Evolutionary conservation across 1,140 invertebrate species (phyloP).

Genomic region (Pentalonia nigronervosa): DNA sequence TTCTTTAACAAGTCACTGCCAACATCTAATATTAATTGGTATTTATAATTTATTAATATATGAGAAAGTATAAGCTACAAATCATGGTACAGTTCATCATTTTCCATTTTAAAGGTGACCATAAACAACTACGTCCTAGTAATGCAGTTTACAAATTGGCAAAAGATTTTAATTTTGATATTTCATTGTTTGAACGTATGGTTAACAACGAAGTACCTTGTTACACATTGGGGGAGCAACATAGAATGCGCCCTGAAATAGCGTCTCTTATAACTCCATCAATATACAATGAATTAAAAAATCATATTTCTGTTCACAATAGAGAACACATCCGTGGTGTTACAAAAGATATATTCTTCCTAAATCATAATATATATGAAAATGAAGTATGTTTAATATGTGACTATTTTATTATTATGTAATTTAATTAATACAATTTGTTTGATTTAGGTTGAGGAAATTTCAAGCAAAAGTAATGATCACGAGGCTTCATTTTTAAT

Average conservation of each 20-base stretch:
- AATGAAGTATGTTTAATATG: conserved; percentile 10
- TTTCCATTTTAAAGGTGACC: conserved; percentile 70
- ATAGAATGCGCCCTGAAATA: conserved; percentile 75
- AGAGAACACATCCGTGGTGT: conserved; percentile 68
- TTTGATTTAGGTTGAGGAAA: conserved; percentile 65
- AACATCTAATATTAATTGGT: conserved; percentile 88
- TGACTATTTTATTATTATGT: background rate
- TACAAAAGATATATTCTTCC: conserved; percentile 70
- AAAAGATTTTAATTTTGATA: conserved; percentile 70
- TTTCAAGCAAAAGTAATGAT: conserved; percentile 68
- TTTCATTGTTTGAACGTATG: conserved; percentile 79
- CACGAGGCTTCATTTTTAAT: conserved; percentile 71
- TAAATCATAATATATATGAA: conserved; percentile 69
- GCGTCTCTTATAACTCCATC: conserved; percentile 69
- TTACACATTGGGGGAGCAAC: conserved; percentile 68
- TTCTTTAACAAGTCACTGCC: conserved; percentile 73
- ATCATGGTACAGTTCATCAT: background rate
- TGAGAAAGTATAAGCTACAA: background rate
- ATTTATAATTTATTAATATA: conserved; percentile 64
- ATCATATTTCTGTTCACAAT: conserved; percentile 67
- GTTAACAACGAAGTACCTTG: conserved; percentile 70
- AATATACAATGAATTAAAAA: conserved; percentile 70
- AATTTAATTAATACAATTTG: background rate
- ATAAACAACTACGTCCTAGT: conserved; percentile 76
- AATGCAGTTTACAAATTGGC: conserved; percentile 70